Base-by-base conservation (phyloP, 2,888 invertebrate species). In the Abrostola triplasia region DNA sequence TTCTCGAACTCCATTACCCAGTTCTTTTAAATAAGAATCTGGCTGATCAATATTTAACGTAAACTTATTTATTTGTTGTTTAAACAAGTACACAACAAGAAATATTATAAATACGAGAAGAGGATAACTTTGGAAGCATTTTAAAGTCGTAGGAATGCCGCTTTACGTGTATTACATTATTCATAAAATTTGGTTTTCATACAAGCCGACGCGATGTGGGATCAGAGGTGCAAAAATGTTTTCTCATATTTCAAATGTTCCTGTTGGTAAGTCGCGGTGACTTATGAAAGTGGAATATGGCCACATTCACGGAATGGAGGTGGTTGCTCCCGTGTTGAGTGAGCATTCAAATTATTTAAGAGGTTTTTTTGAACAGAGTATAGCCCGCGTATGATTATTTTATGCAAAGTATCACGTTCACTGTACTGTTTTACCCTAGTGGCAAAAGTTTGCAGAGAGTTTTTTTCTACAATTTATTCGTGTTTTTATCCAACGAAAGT, bases 101-200 rank as follows among this genome's bases (percentile, higher is more conserved):
- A 64, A 59, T 57, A 57, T 51, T 24, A 38, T n/a, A 12, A 36
- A 58, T 49, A 57, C 12, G 48, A 55, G 36, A 55, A 41, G 24
- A 41, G 13, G 11, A 51, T 41, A 38, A 41, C 71, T 58, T 54
- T 44, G 49, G 44, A 47, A 48, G 60, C 41, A 71, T 79, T 84
- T 84, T 75, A 81, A 86, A 82, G 80, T 79, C 70, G 40, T 47
- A 67, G 74, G 75, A 79, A 78, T 80, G 67, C 70, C 69, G 68
- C 79, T 82, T 83, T 80, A 80, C 67, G 75, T 70, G 71, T 73
- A 69, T 63, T 88, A 76, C 84, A 87, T 90, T 88, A 90, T 90
- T 88, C 87, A 89, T 89, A 82, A 70, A 82, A 83, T 85, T 84
- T 82, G 81, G 80, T 84, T 85, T 84, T 78, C 78, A 84, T 82